These are phyloP conservation scores for Amiota minor DNA, from an alignment of 2,888 invertebrate genomes.

Conservation along the genomic window DNA sequence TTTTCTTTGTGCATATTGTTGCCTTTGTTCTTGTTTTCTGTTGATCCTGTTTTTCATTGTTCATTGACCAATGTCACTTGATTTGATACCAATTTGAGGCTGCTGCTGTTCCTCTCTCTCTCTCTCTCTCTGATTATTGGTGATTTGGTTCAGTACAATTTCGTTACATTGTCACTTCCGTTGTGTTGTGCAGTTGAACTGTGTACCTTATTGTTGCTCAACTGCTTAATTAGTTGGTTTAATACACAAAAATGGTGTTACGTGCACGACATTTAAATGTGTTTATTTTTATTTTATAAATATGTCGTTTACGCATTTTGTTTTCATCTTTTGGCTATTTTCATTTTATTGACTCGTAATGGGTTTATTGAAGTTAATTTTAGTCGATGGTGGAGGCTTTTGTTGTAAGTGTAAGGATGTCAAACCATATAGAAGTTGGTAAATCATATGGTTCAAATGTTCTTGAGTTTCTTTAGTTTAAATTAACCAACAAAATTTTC, in stretches of 20 bases:
- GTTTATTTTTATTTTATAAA: constrained; percentile 7
- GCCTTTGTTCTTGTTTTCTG: not conserved
- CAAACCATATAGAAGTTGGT: too few relatives aligned
- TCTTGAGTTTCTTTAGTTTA: too few relatives aligned
- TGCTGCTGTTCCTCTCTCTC: too few relatives aligned
- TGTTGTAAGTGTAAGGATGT: not conserved
- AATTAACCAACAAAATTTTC: too few relatives aligned
- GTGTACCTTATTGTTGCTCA: not conserved
- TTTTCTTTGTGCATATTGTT: not conserved
- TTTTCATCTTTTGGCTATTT: not conserved
- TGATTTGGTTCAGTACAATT: not conserved
- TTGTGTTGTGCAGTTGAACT: not conserved
- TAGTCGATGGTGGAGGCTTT: not conserved
- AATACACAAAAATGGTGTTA: constrained; percentile 27
- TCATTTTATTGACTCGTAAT: constrained; percentile 27
- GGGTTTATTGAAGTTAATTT: constrained; percentile 23
- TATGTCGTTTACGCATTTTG: not conserved
- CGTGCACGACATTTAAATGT: constrained; percentile 25
- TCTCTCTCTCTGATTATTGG: too few relatives aligned
- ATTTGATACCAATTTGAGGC: not conserved
- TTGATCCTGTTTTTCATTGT: not conserved
- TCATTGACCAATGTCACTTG: constrained; percentile 22
- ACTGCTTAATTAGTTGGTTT: constrained; percentile 28
- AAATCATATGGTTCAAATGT: too few relatives aligned
- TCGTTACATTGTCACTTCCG: not conserved